Evolutionary conservation across 2,888 invertebrate species (phyloP), one percentile per base, ranked within the genome.

Genomic region (Cephus pygmeus): DNA sequence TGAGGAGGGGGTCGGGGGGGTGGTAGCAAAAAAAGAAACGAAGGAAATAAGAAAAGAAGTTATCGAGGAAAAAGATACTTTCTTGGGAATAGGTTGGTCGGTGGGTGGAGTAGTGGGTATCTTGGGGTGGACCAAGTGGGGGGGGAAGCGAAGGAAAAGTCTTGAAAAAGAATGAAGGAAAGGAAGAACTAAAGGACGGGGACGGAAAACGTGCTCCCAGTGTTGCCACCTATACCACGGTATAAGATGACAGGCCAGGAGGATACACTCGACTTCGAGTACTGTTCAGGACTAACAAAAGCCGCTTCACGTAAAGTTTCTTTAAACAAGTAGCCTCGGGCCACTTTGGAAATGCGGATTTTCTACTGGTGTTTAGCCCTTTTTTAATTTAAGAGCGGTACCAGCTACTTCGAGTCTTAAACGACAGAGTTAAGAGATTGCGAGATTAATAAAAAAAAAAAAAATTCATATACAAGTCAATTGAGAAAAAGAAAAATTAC

Each of bases 231-330:
- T 56, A 56, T 56, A 56, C 56, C 1, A 23, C 56, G 33, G 40
- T 73, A 40, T 30, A 33, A 34, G 30, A 30, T 12, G 71, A 75
- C 30, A 79, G 76, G 74, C 80, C 75, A 79, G 79, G 56, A 75
- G 76, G 82, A 82, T 79, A 81, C 80, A 86, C 87, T 87, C 81
- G 81, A 85, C 85, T 82, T 87, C 77, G 80, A 88, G 89, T 80
- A 86, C 83, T 83, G 83, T 87, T 85, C 83, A 84, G 80, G 82
- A 80, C 84, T 86, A 84, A 85, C 84, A 87, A 88, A 87, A 88
- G 88, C 83, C 78, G 79, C 86, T 87, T 79, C 80, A 84, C 81
- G 84, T 79, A 82, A 87, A 87, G 83, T 88, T 87, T 84, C 83
- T 81, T 83, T 84, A 86, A 87, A 86, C 85, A 82, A 85, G 83